A percentile compares a stretch with the other conserved stretches of the same genome.
Evolutionary conservation across 1,140 invertebrate genomes (phyloP).

Genomic region (Latrodectus geometricus): DNA sequence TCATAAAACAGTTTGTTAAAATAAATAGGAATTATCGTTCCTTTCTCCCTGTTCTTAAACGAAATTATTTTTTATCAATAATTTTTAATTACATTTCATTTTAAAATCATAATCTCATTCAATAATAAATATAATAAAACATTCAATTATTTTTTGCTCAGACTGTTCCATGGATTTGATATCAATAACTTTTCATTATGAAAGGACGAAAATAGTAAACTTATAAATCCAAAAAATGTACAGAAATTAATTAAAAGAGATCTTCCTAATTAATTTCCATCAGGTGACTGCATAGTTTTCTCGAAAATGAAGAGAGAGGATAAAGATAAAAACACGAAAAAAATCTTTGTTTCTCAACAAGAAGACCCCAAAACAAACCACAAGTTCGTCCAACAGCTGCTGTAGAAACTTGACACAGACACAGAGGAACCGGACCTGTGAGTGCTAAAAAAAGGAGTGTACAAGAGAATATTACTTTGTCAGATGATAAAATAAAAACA

Average conservation of each 20-base stretch:
- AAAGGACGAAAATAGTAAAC: too few relatives aligned
- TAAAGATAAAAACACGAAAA: not conserved
- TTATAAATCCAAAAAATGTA: too few relatives aligned
- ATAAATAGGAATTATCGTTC: too few relatives aligned
- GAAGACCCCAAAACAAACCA: not conserved
- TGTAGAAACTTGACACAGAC: slow-evolving; percentile 27
- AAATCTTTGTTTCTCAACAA: not conserved
- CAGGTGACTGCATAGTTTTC: not conserved
- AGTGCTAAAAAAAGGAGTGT: slow-evolving; percentile 32
- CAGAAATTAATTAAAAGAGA: not conserved
- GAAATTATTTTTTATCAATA: too few relatives aligned
- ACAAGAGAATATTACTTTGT: slow-evolving; percentile 11
- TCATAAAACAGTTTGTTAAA: too few relatives aligned
- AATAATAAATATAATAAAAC: too few relatives aligned
- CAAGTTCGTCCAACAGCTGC: slow-evolving; percentile 16
- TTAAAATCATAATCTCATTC: too few relatives aligned
- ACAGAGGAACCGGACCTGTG: slow-evolving; percentile 40
- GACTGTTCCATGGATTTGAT: too few relatives aligned
- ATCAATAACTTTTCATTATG: too few relatives aligned
- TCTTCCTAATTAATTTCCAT: not conserved
- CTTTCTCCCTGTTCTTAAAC: too few relatives aligned
- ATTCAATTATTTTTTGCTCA: too few relatives aligned
- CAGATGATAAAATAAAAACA: slow-evolving; percentile 14
- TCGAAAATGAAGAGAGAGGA: not conserved
- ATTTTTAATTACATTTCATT: too few relatives aligned